Evolutionary conservation across 1,140 invertebrate genomes (phyloP).

Genomic region (Apocrypta bakeri): DNA sequence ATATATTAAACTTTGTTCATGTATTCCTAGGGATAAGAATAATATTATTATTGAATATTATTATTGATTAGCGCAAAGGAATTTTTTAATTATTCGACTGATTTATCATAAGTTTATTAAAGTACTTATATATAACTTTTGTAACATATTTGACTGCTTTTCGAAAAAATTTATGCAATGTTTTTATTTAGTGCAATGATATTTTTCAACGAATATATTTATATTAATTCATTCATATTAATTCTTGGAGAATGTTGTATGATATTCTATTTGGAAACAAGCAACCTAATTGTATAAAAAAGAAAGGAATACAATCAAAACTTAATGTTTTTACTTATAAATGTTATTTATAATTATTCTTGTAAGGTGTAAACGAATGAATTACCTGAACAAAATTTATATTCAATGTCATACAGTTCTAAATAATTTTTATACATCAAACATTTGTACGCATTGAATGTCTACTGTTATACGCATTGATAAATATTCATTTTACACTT

Average conservation of each 20-base stretch:
- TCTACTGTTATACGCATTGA: not conserved
- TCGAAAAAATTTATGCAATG: conserved; percentile 2
- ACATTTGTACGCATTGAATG: not conserved
- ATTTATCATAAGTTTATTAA: conserved; percentile 34
- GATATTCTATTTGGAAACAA: conserved; percentile 21
- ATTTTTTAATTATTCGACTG: conserved; percentile 20
- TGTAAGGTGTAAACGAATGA: conserved; percentile 31
- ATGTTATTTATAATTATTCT: conserved; percentile 23
- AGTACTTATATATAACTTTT: conserved; percentile 10
- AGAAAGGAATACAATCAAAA: conserved; percentile 21
- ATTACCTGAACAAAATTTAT: not conserved
- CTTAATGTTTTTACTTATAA: conserved; percentile 18
- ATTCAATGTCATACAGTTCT: not conserved
- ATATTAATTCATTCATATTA: not conserved
- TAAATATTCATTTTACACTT: not conserved
- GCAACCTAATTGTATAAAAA: not conserved
- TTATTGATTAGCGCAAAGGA: not conserved
- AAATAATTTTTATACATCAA: not conserved
- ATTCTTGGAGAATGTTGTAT: not conserved
- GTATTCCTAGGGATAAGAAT: not conserved
- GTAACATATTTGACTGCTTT: conserved; percentile 6
- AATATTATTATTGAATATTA: not conserved
- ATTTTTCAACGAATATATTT: conserved; percentile 8
- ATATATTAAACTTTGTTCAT: not conserved
- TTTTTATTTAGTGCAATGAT: not conserved